These are phyloP conservation scores for Cyphomyrus discorhynchus DNA, from an alignment of 2,113 vertebrate species.

Conservation along the genomic window DNA sequence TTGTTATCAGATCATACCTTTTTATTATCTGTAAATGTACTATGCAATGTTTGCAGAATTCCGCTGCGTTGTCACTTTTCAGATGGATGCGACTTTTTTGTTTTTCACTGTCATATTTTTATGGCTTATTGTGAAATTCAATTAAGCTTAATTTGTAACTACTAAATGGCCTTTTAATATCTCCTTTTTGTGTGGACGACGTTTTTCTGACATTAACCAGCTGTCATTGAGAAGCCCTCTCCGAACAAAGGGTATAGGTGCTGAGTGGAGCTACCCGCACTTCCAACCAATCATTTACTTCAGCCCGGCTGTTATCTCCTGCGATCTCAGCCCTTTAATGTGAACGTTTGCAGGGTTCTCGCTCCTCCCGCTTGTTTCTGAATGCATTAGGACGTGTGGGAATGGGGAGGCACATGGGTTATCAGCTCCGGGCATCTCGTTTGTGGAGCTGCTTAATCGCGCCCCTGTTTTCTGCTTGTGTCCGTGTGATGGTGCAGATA, in stretches of 20 bases:
- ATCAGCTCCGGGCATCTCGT: slow-evolving; percentile 64
- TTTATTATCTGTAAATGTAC: not conserved
- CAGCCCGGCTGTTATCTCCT: slow-evolving; percentile 37
- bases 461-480: slow-evolving; percentile 37
- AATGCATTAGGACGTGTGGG: slow-evolving; percentile 58
- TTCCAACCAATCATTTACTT: slow-evolving; percentile 13
- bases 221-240: not conserved
- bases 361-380: slow-evolving; percentile 30
- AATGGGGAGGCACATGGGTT: slow-evolving; percentile 54
- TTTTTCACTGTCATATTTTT: not conserved
- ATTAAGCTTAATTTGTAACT: not conserved
- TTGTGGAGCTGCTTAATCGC: slow-evolving; percentile 56
- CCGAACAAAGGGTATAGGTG: not conserved
- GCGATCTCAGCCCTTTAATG: slow-evolving; percentile 49
- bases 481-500: slow-evolving; percentile 55
- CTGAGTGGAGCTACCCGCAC: not conserved
- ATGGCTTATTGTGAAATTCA: not conserved
- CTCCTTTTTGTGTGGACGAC: not conserved
- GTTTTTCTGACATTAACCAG: not conserved
- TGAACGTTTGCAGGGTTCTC: slow-evolving; percentile 54
- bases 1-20: not conserved
- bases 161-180: not conserved
- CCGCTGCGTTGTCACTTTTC: not conserved
- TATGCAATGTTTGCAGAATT: not conserved
- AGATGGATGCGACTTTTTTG: not conserved